Percentiles rank a stretch among this genome's conserved stretches.
Conservation (phyloP, 2,113 vertebrate species). For the Ictidomys tridecemlineatus region DNA sequence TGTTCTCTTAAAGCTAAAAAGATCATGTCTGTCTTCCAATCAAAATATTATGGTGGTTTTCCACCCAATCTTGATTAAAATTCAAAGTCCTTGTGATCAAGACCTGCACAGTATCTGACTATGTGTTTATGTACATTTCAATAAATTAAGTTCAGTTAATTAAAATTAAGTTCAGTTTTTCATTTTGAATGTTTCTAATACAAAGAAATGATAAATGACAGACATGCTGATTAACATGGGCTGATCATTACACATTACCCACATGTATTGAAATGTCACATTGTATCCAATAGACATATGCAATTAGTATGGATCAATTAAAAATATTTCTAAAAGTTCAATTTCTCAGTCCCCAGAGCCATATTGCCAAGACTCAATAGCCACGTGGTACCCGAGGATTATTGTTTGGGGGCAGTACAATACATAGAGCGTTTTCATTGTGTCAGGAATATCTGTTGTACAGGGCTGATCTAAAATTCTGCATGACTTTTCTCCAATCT, state of each 20-base stretch:
- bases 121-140: not conserved
- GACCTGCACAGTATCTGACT: not conserved
- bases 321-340: not conserved
- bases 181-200: not conserved
- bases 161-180: slow-evolving; percentile 7
- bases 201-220: not conserved
- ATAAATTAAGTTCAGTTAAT: not conserved
- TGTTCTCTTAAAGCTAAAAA: slow-evolving; percentile 22
- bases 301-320: not conserved
- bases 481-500: not conserved
- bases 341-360: not conserved
- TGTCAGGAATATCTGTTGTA: not conserved
- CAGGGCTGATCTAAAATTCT: not conserved
- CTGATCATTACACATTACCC: not conserved
- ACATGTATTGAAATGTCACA: not conserved
- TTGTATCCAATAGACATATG: not conserved
- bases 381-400: not conserved
- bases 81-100: not conserved
- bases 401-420: not conserved
- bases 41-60: not conserved
- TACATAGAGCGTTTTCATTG: not conserved
- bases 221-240: not conserved
- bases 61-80: slow-evolving; percentile 48
- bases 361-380: not conserved
- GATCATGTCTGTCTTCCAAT: not conserved